Conservation (phyloP, 2,888 invertebrate species). For the Emmelina monodactyla region DNA sequence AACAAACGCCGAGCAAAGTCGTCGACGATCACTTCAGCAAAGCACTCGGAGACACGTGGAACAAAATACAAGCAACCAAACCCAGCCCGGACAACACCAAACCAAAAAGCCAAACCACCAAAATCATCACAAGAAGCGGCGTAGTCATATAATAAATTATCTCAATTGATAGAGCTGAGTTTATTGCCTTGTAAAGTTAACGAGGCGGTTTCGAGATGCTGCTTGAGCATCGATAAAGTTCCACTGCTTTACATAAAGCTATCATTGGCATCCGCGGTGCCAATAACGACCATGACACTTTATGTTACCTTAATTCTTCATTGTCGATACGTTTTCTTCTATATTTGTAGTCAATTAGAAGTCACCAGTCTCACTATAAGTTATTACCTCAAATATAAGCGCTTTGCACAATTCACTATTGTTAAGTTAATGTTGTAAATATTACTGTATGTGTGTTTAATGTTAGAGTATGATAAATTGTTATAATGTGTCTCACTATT, state of each 20-base stretch:
- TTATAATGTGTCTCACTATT: too few species aligned
- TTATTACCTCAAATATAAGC: conserved; percentile 61
- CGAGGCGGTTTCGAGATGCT: conserved; percentile 41
- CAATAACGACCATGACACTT: conserved; percentile 38
- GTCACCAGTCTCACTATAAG: conserved; percentile 63
- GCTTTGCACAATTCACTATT: conserved; percentile 60
- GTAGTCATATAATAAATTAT: conserved; percentile 46
- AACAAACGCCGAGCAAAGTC: conserved; percentile 30
- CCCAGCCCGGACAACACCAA: conserved; percentile 32
- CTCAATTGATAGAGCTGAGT: conserved; percentile 13
- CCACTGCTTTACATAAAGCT: conserved; percentile 45
- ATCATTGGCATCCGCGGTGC: conserved; percentile 18
- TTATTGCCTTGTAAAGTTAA: conserved; percentile 45
- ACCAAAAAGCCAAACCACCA: conserved; percentile 43
- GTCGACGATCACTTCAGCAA: conserved; percentile 94
- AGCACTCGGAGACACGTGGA: conserved; percentile 87
- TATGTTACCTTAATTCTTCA: conserved; percentile 51
- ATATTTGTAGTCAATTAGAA: conserved; percentile 49
- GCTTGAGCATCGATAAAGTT: conserved; percentile 49
- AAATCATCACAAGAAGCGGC: conserved; percentile 58
- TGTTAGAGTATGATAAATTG: too few species aligned
- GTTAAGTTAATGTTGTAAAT: conserved; percentile 35
- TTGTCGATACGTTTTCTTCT: conserved; percentile 28
- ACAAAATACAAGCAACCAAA: conserved; percentile 71
- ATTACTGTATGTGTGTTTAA: conserved; percentile 22